Evolutionary conservation across 92 coral and sea anemone genomes (phyloP).

Genomic region (Isaurus tuberculatus): DNA sequence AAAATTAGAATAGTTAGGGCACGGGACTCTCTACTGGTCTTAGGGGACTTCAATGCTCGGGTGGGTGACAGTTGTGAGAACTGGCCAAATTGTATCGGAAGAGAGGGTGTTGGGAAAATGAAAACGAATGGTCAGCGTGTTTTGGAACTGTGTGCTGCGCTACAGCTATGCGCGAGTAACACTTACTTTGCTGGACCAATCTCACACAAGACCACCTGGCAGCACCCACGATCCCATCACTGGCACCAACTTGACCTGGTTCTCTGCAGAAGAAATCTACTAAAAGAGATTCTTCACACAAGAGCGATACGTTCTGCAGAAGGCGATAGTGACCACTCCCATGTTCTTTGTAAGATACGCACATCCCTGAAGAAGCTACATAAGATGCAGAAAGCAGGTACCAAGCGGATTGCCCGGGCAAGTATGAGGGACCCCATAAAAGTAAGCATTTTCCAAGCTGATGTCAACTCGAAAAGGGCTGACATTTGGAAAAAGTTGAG

Average conservation of each 20-base stretch:
- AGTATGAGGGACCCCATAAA: not conserved
- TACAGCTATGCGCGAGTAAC: not conserved
- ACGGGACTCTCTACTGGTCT: not conserved
- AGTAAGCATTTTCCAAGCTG: not conserved
- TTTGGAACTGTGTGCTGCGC: conserved; percentile 4
- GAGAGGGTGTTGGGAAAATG: conserved; percentile 3
- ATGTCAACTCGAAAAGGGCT: not conserved
- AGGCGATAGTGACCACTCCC: not conserved
- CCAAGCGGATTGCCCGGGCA: not conserved
- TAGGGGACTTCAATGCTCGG: not conserved
- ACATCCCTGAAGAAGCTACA: not conserved
- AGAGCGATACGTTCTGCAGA: conserved; percentile 3
- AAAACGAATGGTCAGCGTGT: not conserved
- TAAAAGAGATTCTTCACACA: conserved; percentile 1
- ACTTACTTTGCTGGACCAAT: conserved; percentile 2
- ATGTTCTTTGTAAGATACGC: not conserved
- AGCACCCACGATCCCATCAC: conserved; percentile 1
- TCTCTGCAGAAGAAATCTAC: not conserved
- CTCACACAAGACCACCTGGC: not conserved
- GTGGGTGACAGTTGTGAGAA: not conserved
- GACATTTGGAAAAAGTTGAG: not conserved
- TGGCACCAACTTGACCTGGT: not conserved
- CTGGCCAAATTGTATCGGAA: not conserved
- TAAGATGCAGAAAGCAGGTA: not conserved
- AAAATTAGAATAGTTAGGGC: not conserved